Evolutionary conservation across 2,888 invertebrate species (phyloP).

Genomic region (Mythimna pallens): DNA sequence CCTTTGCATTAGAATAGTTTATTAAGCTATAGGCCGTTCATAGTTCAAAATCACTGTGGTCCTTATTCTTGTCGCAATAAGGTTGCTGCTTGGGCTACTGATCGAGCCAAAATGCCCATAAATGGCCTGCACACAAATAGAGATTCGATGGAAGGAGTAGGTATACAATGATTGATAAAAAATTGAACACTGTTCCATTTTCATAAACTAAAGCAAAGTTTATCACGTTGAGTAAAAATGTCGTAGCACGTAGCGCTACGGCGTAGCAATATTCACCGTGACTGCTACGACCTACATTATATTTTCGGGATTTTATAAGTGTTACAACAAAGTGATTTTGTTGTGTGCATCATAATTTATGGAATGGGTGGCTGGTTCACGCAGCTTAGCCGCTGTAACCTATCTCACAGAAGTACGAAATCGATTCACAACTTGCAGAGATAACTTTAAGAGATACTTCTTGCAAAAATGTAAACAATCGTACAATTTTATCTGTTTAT

Average conservation of each 20-base stretch:
- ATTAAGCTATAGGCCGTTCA: neutral
- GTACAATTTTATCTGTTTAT: too few relatives aligned
- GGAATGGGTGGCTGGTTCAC: too few relatives aligned
- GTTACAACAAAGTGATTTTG: too few relatives aligned
- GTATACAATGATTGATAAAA: conserved; percentile 7
- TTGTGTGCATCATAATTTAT: too few relatives aligned
- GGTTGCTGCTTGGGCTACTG: neutral
- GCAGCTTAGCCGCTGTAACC: too few relatives aligned
- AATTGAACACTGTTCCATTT: neutral
- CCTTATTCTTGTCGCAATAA: neutral
- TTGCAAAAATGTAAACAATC: too few relatives aligned
- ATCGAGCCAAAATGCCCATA: neutral
- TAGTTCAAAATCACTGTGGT: neutral
- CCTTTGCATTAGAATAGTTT: conserved; percentile 25
- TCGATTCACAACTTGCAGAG: too few relatives aligned
- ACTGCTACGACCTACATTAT: neutral
- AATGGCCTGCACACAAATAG: neutral
- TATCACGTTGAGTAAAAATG: neutral
- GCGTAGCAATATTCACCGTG: conserved; percentile 10
- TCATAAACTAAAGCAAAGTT: neutral
- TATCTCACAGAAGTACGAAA: too few relatives aligned
- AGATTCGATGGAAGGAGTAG: neutral
- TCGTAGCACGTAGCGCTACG: conserved; percentile 47
- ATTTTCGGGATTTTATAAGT: conserved; percentile 1
- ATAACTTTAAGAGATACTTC: too few relatives aligned